Percentiles rank a stretch among this genome's conserved stretches.
phyloP scores from a whole-genome alignment of 2,113 vertebrate genomes.

The Hoplias malabaricus region DNA sequence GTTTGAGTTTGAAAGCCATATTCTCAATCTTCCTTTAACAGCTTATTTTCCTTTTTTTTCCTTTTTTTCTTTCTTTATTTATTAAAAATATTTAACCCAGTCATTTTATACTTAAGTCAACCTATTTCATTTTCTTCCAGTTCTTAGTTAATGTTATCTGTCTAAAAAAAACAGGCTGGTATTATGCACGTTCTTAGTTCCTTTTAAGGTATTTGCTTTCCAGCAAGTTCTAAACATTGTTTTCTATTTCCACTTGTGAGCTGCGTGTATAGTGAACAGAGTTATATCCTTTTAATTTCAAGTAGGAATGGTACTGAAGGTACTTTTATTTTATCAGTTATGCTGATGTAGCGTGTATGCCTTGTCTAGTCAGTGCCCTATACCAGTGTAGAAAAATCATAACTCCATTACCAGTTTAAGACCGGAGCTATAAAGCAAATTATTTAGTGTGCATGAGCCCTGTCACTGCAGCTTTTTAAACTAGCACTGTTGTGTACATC shows the following conservation, averaged over 20 bases:
- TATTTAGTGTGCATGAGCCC: too few species aligned
- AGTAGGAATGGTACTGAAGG: neutral
- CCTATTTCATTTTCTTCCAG: too few species aligned
- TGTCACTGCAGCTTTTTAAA: neutral
- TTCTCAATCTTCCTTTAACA: neutral
- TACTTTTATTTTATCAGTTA: neutral
- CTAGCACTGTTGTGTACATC: neutral
- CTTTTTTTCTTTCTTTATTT: neutral
- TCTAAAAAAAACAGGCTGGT: too few species aligned
- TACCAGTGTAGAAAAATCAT: neutral
- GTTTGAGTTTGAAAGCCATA: neutral
- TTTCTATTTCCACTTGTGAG: neutral
- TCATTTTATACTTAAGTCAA: too few species aligned
- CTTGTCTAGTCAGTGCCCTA: neutral
- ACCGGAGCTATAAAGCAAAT: too few species aligned
- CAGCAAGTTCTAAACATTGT: neutral
- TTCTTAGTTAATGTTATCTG: too few species aligned
- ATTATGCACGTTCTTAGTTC: too few species aligned
- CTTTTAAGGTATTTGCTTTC: constrained; percentile 3
- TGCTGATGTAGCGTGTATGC: neutral
- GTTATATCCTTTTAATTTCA: neutral
- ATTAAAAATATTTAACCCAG: too few species aligned
- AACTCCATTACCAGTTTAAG: too few species aligned
- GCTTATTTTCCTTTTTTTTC: neutral
- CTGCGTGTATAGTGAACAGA: neutral